Evolutionary conservation across 2,113 vertebrate species (phyloP).

Genomic region (Ia io): DNA sequence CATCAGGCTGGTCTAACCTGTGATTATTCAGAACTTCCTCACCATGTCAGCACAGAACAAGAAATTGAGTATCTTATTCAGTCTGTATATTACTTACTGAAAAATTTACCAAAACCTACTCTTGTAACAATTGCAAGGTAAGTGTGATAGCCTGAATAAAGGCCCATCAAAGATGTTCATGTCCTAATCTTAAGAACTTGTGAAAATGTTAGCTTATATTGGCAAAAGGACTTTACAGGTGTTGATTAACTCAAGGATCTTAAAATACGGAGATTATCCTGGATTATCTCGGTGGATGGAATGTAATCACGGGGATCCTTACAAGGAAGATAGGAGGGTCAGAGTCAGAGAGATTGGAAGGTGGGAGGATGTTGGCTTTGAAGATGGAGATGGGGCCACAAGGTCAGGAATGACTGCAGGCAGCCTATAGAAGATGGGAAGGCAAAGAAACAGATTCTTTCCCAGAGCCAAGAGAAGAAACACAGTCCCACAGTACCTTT

Average conservation of each 20-base stretch:
- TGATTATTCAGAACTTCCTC: slow-evolving; percentile 94
- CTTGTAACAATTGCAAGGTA: slow-evolving; percentile 95
- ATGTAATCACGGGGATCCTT: not conserved
- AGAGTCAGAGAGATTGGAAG: not conserved
- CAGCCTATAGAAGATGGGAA: not conserved
- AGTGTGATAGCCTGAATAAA: not conserved
- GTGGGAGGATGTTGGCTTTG: not conserved
- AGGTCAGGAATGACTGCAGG: not conserved
- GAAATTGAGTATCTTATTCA: slow-evolving; percentile 89
- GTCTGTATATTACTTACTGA: slow-evolving; percentile 84
- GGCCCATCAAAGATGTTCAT: no score
- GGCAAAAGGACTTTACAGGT: not conserved
- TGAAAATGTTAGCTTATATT: not conserved
- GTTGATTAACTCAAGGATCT: not conserved
- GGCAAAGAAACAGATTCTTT: not conserved
- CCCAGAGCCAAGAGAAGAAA: not conserved
- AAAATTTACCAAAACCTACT: slow-evolving; percentile 88
- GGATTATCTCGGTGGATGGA: not conserved
- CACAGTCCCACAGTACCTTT: not conserved
- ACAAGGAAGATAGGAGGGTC: not conserved
- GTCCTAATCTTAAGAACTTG: not conserved
- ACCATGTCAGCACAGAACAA: slow-evolving; percentile 91
- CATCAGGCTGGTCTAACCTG: slow-evolving; percentile 97
- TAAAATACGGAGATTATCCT: not conserved
- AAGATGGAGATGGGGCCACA: not conserved